Percentiles rank a stretch among this genome's conserved stretches.
Conservation (phyloP, 2,113 vertebrate genomes). For the Myodes glareolus region DNA sequence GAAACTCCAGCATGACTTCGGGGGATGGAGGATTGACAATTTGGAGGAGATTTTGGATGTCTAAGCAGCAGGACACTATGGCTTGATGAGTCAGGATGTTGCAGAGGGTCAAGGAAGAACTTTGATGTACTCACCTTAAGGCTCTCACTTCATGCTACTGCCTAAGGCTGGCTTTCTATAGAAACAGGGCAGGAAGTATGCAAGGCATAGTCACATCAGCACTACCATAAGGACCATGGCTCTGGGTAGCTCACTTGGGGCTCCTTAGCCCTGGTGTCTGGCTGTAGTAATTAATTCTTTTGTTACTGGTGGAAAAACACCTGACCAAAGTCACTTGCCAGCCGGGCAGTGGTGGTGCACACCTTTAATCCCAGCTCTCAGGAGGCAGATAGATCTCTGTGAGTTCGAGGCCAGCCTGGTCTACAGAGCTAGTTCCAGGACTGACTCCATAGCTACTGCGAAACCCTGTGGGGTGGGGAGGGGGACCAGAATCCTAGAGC, state of each 20-base stretch:
- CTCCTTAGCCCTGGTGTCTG: background rate
- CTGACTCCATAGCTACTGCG: no score
- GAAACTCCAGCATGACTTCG: background rate
- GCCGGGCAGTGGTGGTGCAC: background rate
- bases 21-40: background rate
- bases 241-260: background rate
- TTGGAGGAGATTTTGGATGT: background rate
- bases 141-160: background rate
- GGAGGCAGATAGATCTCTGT: background rate
- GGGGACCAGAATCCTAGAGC: no score
- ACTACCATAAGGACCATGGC: background rate
- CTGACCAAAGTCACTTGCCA: background rate
- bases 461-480: no score
- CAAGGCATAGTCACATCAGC: background rate
- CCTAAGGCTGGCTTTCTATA: background rate
- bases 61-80: background rate
- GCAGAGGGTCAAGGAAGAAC: constrained; percentile 3
- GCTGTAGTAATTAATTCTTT: background rate
- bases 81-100: background rate
- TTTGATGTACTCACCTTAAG: background rate
- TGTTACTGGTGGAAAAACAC: background rate
- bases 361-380: background rate
- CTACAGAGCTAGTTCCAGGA: background rate
- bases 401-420: background rate
- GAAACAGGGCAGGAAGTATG: background rate